phyloP scores from a whole-genome alignment of 2,888 invertebrate genomes.

The Megamerina dolium region DNA sequence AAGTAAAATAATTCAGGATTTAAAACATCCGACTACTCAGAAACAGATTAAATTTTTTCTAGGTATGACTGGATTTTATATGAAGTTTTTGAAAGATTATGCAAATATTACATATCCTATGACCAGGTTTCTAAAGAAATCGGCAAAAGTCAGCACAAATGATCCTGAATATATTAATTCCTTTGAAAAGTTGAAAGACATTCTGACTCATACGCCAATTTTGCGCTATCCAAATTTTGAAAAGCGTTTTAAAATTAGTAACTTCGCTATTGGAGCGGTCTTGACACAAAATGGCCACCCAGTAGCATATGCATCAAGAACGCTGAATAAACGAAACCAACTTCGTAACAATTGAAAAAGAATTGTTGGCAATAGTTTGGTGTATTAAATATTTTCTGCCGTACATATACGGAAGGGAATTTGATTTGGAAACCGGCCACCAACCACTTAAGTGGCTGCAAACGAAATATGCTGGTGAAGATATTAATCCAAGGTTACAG shows the following conservation, averaged over 20 bases:
- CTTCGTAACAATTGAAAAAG: constrained; percentile 20
- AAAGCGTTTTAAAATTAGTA: constrained; percentile 11
- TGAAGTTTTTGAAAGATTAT: not conserved
- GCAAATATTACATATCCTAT: not conserved
- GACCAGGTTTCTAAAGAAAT: not conserved
- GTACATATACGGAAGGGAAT: constrained; percentile 15
- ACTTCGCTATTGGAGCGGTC: constrained; percentile 20
- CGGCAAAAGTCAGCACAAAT: not conserved
- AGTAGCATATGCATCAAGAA: constrained; percentile 18
- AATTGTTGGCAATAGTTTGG: constrained; percentile 19
- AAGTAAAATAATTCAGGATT: not conserved
- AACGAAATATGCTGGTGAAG: constrained; percentile 1
- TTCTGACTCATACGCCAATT: not conserved
- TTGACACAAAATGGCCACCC: constrained; percentile 20
- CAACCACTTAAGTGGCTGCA: constrained; percentile 11
- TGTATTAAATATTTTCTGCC: constrained; percentile 15
- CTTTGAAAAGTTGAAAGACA: constrained; percentile 3
- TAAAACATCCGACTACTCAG: not conserved
- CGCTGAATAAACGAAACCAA: constrained; percentile 20
- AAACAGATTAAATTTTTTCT: not conserved
- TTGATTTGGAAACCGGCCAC: constrained; percentile 18
- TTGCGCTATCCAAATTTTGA: constrained; percentile 4
- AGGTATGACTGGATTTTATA: constrained; percentile 1
- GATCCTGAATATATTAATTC: not conserved
- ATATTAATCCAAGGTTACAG: constrained; percentile 5